These are phyloP conservation scores for Hydra vulgaris DNA, from an alignment of 30 jellyfish, hydroid and myxozoan species.

Conservation along the genomic window DNA sequence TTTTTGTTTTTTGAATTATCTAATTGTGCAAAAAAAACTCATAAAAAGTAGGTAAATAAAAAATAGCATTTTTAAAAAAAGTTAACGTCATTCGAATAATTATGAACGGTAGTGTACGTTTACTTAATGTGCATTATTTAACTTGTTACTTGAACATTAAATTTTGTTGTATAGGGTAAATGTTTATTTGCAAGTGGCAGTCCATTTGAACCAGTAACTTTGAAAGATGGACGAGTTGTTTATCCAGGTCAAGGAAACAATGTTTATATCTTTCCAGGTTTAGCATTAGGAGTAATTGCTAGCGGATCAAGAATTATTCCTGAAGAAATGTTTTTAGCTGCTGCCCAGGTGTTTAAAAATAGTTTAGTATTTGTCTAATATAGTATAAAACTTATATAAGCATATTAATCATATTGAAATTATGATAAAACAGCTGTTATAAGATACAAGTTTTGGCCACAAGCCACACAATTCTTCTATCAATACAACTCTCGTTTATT, in stretches of 20 bases:
- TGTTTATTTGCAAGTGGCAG: conserved; percentile 96
- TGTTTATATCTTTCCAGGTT: conserved; percentile 90
- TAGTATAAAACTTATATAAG: no score
- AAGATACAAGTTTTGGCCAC: no score
- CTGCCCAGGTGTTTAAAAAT: conserved; percentile 84
- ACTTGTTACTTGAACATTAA: not conserved
- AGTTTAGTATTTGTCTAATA: not conserved
- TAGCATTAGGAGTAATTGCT: conserved; percentile 89
- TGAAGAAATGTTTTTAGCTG: conserved; percentile 81
- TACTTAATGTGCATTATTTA: not conserved
- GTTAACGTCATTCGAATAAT: no score
- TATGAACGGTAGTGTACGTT: no score
- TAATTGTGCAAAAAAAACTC: no score
- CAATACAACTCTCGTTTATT: no score
- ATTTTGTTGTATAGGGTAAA: conserved; percentile 38
- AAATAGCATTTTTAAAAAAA: no score
- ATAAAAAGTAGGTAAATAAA: no score
- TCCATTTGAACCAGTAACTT: conserved; percentile 72
- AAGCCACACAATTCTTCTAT: no score
- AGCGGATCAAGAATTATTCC: conserved; percentile 52
- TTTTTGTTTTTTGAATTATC: no score
- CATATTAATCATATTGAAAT: no score
- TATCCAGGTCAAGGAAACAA: conserved; percentile 97
- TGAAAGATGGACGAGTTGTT: conserved; percentile 60
- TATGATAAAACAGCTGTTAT: no score